These are phyloP conservation scores for Tuta absoluta DNA, from an alignment of 2,888 invertebrate genomes.

Conservation along the genomic window DNA sequence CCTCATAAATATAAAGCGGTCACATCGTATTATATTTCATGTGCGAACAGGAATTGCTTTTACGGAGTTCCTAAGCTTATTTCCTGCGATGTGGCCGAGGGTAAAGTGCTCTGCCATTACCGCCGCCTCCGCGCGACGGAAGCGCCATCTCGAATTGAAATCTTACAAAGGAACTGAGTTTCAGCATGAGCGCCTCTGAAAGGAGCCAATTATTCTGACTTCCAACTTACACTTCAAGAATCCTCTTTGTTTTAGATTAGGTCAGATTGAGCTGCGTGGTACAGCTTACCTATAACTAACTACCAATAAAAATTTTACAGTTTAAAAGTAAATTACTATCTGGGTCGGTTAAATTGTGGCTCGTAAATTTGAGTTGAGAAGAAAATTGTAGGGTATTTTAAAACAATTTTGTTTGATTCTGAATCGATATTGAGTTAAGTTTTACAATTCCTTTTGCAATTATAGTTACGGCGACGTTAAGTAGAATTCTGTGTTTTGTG, in stretches of 20 bases:
- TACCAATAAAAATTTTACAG: not conserved
- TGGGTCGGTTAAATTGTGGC: not conserved
- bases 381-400: not conserved
- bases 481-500: slow-evolving; percentile 14
- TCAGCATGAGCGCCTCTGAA: slow-evolving; percentile 66
- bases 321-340: not conserved
- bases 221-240: slow-evolving; percentile 22
- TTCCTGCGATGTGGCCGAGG: slow-evolving; percentile 74
- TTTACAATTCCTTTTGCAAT: not conserved
- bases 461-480: not conserved
- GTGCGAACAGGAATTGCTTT: slow-evolving; percentile 77
- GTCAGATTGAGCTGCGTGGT: too few relatives aligned
- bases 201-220: slow-evolving; percentile 57
- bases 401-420: not conserved
- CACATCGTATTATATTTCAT: slow-evolving; percentile 77
- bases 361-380: slow-evolving; percentile 12
- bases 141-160: slow-evolving; percentile 53
- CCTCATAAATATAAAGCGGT: slow-evolving; percentile 78
- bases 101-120: slow-evolving; percentile 78
- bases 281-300: not conserved
- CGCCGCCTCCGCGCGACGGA: slow-evolving; percentile 44
- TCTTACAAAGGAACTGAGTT: slow-evolving; percentile 68
- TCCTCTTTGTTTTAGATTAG: not conserved
- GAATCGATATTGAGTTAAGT: too few relatives aligned
- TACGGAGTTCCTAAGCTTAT: slow-evolving; percentile 80